Evolutionary conservation across 30 jellyfish, hydroid and myxozoan species (phyloP), one percentile per base, ranked within the genome.

Genomic region (Hydra vulgaris): DNA sequence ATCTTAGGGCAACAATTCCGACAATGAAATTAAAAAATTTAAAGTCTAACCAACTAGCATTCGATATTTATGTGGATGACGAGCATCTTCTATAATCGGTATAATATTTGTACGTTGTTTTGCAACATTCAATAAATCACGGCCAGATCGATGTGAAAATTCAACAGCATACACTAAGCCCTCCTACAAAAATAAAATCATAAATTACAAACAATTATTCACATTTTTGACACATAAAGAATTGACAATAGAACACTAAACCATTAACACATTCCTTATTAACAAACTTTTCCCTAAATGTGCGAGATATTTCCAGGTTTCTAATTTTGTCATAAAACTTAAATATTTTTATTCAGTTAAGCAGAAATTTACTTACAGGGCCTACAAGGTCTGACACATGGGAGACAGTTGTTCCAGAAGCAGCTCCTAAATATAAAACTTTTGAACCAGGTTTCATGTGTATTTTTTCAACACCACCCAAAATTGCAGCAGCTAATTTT

Each of bases 381-480:
- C 99, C 99, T 56, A 94, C 99, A 22, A 94, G 83, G 73, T 94
- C 99, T 0, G 99, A 94, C 0, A 94, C 99, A 80, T 94, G 99
- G 21, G 99, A 94, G 16, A 94, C 99, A 20, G 99, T 94, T 0
- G 99, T 94, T 40, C 99, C 99, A 0, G 99, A 94, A 5, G 99
- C 99, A 24, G 99, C 99, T 8, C 99, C 99, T 22, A 94, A 89
- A 71, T 94, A 94, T 71, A 94, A 56, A 8, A 94, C 97, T 83
- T 94, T 94, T 5, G 95, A 74, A 23, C 99, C 99, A 52, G 99
- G 99, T 80, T 82, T 85, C 81, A 94, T 94, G 76, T 88, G 96
- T 22, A 94, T 94, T 70, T 94, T 78, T 53, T 94, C 99, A 61
- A 94, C 83, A 56, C 99, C 99, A 53, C 99, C 99, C 25, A 94